Evolutionary conservation across 92 coral and sea anemone genomes (phyloP).

Genomic region (Epizoanthus stellaris): DNA sequence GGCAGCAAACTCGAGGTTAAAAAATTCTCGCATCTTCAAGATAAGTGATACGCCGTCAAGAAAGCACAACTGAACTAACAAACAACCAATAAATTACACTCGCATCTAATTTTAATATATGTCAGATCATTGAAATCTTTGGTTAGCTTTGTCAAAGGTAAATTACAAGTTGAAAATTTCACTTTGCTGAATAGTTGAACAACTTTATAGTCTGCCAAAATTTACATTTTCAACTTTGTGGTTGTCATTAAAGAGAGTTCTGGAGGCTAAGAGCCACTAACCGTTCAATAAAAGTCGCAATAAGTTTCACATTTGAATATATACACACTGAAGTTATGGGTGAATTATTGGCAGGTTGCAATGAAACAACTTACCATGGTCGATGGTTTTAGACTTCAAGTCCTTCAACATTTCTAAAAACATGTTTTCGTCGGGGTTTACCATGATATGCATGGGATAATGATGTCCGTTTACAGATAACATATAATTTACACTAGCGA

Average conservation of each 20-base stretch:
- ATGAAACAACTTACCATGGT: conserved; percentile 70
- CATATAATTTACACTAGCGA: conserved; percentile 83
- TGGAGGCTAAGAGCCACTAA: conserved; percentile 69
- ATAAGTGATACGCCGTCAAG: conserved; percentile 24
- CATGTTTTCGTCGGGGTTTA: conserved; percentile 58
- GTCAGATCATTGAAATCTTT: conserved; percentile 84
- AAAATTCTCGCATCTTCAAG: conserved; percentile 57
- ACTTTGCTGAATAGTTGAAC: conserved; percentile 66
- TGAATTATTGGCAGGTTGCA: conserved; percentile 80
- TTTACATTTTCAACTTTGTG: conserved; percentile 34
- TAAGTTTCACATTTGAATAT: conserved; percentile 76
- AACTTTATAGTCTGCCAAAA: conserved; percentile 26
- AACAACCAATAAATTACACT: conserved; percentile 73
- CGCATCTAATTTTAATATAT: conserved; percentile 86
- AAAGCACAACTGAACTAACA: conserved; percentile 71
- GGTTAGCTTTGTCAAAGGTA: conserved; percentile 92
- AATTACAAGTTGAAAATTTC: conserved; percentile 80
- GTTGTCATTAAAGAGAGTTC: conserved; percentile 24
- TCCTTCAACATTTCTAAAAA: conserved; percentile 35
- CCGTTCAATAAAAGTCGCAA: conserved; percentile 69
- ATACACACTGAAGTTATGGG: conserved; percentile 76
- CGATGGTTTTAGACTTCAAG: conserved; percentile 49
- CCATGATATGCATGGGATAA: conserved; percentile 38
- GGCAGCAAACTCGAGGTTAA: conserved; percentile 21
- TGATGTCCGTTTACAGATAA: conserved; percentile 63